These are phyloP conservation scores for Caenorhabditis angaria DNA, from an alignment of 2,888 invertebrate species.

Conservation along the genomic window DNA sequence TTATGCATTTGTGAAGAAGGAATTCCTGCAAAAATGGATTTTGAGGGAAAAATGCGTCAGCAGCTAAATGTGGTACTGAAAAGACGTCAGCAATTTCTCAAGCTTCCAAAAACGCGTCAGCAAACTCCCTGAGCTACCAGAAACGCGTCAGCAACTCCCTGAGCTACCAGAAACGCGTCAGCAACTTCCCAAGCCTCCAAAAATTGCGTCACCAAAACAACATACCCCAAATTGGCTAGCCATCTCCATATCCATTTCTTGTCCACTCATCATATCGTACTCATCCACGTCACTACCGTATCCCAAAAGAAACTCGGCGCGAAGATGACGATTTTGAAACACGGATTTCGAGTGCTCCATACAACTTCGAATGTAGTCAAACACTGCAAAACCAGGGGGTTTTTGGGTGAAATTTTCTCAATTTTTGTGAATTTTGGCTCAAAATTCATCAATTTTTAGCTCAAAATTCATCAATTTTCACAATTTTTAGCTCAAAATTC, in stretches of 20 bases:
- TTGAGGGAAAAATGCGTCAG: neutral
- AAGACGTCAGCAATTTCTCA: neutral
- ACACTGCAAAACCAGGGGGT: constrained; percentile 32
- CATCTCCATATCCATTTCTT: constrained; percentile 43
- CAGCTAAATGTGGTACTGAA: too few species aligned
- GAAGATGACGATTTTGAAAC: constrained; percentile 44
- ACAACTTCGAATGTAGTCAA: constrained; percentile 48
- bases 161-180: neutral
- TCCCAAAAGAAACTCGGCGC: constrained; percentile 45
- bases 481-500: too few species aligned
- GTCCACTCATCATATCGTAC: constrained; percentile 14
- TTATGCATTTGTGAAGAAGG: constrained; percentile 49
- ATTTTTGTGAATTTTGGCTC: too few species aligned
- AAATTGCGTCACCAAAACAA: too few species aligned
- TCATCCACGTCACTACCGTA: constrained; percentile 43
- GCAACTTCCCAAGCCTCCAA: neutral
- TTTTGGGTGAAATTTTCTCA: neutral
- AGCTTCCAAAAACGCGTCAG: neutral
- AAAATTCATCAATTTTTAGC: neutral
- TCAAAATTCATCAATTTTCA: too few species aligned
- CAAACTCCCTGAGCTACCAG: neutral
- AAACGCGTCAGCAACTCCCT: neutral
- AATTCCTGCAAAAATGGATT: constrained; percentile 38
- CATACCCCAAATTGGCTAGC: constrained; percentile 43
- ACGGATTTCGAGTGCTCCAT: constrained; percentile 49